Evolutionary conservation across 2,113 vertebrate genomes (phyloP).

Genomic region (Chamaea fasciata): DNA sequence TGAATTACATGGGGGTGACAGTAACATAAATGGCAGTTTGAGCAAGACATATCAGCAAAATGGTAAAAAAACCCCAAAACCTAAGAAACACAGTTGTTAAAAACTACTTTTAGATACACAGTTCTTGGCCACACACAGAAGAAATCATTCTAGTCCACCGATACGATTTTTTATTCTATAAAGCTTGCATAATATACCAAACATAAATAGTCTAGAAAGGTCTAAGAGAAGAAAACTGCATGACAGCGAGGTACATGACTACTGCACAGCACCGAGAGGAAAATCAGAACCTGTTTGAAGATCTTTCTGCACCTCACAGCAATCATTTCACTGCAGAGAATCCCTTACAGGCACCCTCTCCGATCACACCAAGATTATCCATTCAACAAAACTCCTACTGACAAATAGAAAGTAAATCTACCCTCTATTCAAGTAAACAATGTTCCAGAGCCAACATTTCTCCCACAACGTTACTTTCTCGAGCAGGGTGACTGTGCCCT

Average conservation of each 20-base stretch:
- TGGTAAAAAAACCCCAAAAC: rapidly evolving
- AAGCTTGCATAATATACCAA: background rate
- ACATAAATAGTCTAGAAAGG: background rate
- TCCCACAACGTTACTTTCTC: constrained; percentile 21
- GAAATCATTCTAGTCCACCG: background rate
- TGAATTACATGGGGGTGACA: background rate
- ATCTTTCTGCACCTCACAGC: constrained; percentile 18
- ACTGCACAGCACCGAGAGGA: background rate
- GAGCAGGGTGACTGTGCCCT: background rate
- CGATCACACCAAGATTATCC: background rate
- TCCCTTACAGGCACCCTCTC: background rate
- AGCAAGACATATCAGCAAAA: background rate
- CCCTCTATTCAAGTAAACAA: background rate
- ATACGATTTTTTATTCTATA: rapidly evolving
- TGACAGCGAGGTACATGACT: background rate
- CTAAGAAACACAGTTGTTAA: background rate
- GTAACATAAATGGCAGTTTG: background rate
- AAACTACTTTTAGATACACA: background rate
- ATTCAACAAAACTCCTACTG: background rate
- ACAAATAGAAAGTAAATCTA: background rate
- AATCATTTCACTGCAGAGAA: background rate
- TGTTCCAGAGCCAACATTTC: background rate
- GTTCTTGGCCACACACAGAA: background rate
- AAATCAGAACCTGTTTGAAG: constrained; percentile 2
- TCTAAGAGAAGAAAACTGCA: background rate